phyloP scores from a whole-genome alignment of 2,113 vertebrate species.

The Lagopus leucura region DNA sequence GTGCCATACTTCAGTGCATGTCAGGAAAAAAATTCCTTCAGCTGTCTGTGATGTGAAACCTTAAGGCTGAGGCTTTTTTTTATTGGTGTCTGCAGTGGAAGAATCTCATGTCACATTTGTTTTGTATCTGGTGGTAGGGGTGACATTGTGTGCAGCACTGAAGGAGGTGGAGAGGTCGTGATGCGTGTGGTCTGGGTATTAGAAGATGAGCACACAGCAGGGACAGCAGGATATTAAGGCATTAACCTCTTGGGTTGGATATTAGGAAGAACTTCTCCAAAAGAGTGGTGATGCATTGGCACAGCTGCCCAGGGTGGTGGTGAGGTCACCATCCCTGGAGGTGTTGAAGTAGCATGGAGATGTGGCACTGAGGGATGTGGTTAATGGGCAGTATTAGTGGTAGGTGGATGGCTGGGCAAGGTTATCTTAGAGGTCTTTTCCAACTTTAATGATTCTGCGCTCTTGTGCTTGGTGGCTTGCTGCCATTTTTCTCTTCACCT shows the following conservation, averaged over 20 bases:
- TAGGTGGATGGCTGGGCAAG: too few relatives aligned
- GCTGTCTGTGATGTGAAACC: background rate
- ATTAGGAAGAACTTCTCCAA: too few relatives aligned
- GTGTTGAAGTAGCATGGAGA: too few relatives aligned
- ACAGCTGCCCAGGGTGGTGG: too few relatives aligned
- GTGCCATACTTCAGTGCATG: background rate
- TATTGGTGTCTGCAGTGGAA: background rate
- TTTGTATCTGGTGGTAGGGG: background rate
- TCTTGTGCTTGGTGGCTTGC: accelerated
- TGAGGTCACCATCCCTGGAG: too few relatives aligned
- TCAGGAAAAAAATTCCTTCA: background rate
- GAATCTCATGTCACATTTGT: background rate
- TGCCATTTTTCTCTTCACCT: background rate
- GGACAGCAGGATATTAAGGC: accelerated
- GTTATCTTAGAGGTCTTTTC: too few relatives aligned
- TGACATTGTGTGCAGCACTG: conserved; percentile 13
- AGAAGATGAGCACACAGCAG: background rate
- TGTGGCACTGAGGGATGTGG: too few relatives aligned
- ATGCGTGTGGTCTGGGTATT: accelerated
- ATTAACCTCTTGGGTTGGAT: too few relatives aligned
- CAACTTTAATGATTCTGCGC: too few relatives aligned
- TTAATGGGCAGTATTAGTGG: too few relatives aligned
- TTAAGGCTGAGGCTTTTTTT: conserved; percentile 12
- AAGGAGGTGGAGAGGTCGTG: background rate
- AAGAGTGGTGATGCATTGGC: too few relatives aligned